These are phyloP conservation scores for Cryptoblepharus egeriae DNA, from an alignment of 2,797 vertebrate species.

Conservation along the genomic window DNA sequence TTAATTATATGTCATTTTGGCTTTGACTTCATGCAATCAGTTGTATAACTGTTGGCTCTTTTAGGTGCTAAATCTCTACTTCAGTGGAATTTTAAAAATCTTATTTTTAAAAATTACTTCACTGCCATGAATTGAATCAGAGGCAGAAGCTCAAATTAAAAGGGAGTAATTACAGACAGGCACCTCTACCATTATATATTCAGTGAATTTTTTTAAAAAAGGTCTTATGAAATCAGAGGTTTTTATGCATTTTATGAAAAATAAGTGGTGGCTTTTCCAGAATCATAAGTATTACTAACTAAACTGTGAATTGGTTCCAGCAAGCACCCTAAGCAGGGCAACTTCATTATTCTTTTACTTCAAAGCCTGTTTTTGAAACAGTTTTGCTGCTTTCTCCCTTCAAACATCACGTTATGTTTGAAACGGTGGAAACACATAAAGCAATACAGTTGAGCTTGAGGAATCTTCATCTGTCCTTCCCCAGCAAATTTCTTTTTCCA, in stretches of 20 bases:
- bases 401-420: not conserved
- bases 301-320: not conserved
- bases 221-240: not conserved
- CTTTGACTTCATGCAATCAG: not conserved
- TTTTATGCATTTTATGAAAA: conserved; percentile 5
- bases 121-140: not conserved
- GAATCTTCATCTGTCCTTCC: not conserved
- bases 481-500: too few relatives aligned
- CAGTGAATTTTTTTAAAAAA: not conserved
- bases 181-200: not conserved
- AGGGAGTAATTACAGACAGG: not conserved
- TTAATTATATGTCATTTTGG: not conserved
- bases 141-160: not conserved
- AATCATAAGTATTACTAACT: not conserved
- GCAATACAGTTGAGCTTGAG: not conserved
- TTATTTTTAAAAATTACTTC: not conserved
- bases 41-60: not conserved
- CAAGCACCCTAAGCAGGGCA: not conserved
- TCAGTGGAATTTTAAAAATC: not conserved
- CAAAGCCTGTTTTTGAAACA: not conserved
- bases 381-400: not conserved
- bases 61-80: not conserved
- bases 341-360: not conserved
- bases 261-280: accelerated
- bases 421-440: not conserved